Base-by-base conservation (phyloP, 2,888 invertebrate species). In the Acheta domesticus region DNA sequence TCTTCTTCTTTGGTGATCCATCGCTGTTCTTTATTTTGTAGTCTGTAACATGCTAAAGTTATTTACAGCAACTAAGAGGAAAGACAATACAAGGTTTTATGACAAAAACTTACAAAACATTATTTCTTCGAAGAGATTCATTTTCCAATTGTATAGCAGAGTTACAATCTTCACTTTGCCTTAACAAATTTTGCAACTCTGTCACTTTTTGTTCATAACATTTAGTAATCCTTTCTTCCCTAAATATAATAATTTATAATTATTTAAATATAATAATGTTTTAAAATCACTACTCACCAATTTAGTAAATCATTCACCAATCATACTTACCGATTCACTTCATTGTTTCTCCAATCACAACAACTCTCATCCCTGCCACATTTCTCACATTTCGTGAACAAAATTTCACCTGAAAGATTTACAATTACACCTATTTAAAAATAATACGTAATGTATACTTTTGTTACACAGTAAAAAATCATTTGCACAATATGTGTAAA, bases 121-220 rank as follows among this genome's bases (percentile, higher is more conserved):
- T 19, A 14, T 62, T 62, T 62, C 8, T n/a, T 19, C 62, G 62
- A 62, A 62, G 62, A 62, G 62, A 62, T 62, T 62, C 62, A 62
- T 62, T 62, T 62, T 62, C 62, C n/a, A 62, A 11, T n/a, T 62
- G 62, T 5, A 62, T 62, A 62, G 16, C 16, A 19, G 11, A 62
- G n/a, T 62, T 62, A 62, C 62, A 62, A n/a, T 62, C 62, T 62
- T 62, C 62, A 62, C 62, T 62, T 62, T 62, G 62, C 62, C 14
- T 62, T 16, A 62, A 12, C 62, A 62, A 62, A 62, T 62, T 62
- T 62, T 62, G 62, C n/a, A 62, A 62, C 62, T 62, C 62, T 12
- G 14, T 11, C 14, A 62, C 62, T 62, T 62, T 62, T 62, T 62
- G 62, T 62, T 62, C 62, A 62, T 62, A 62, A 12, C 62, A 62